Base-by-base conservation (phyloP, 2,113 vertebrate species). In the Diphyllodes magnificus region DNA sequence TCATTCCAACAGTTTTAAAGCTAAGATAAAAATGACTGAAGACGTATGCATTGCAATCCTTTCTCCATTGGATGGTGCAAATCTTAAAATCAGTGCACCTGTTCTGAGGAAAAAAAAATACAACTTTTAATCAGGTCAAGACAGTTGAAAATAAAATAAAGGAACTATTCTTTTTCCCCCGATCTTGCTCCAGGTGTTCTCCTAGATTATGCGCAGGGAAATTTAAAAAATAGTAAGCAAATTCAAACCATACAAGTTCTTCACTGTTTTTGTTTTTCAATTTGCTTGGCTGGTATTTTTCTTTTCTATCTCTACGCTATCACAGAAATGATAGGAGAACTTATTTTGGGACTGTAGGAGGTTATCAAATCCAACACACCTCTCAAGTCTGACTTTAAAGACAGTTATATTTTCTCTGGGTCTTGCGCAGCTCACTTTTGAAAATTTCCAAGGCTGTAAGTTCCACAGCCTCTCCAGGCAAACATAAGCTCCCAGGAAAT, bases 111-210 rank as follows among this genome's bases (percentile, higher is more conserved):
- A 69, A 79, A 81, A 82, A 66, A 88, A 54, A 13, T 5, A 23
- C 6, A 53, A 53, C 17, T 79, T 71, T 39, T 50, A 61, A 42
- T 66, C 10, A 50, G 35, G 15, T 33, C 18, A 45, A 59, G 37
- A 59, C 1, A 50, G 5, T 2, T 56, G 37, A 65, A 65, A 93
- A 63, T 39, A 49, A 89, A 91, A 35, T 12, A 42, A 42, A 54
- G 5, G 7, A 57, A 61, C 7, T 40, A 22, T 42, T 87, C 0
- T 27, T 49, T 65, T 85, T 7, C 0, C 3, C 6, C 13, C 11
- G 5, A 24, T 63, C 5, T 65, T 86, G 4, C 1, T 88, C 6
- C 64, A 47, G 10, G 8, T 57, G 35, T 44, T 71, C 13, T 23
- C 59, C 12, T 39, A 17, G 28, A 28, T 54, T 76, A 54, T 27